A percentile compares a stretch with the other conserved stretches of the same genome.
Evolutionary conservation across 2,888 invertebrate genomes (phyloP).

Genomic region (Pseudeuparius sepicola): DNA sequence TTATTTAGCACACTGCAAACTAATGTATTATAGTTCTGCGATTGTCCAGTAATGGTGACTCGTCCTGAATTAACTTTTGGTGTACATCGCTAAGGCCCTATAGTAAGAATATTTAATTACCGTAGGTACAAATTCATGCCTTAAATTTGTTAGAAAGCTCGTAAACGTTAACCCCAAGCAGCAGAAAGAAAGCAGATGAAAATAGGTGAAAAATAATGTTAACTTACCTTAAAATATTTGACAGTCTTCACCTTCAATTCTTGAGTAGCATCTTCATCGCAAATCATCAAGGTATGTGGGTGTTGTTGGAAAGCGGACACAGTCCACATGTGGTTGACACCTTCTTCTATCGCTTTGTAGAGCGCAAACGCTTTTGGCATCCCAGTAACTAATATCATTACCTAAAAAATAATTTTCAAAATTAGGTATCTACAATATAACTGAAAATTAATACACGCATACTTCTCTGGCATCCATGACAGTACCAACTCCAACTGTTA

Average conservation of each 20-base stretch:
- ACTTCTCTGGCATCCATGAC: conserved; percentile 98
- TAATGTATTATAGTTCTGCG: conserved; percentile 37
- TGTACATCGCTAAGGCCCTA: conserved; percentile 79
- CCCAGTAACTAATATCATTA: conserved; percentile 96
- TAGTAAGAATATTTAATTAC: too few relatives aligned
- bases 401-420: conserved; percentile 41
- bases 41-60: conserved; percentile 36
- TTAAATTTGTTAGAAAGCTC: too few relatives aligned
- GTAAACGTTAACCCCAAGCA: too few relatives aligned
- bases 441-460: conserved; percentile 4
- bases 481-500: conserved; percentile 97
- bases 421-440: conserved; percentile 3
- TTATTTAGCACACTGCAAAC: too few relatives aligned
- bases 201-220: conserved; percentile 12
- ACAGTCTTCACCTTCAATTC: conserved; percentile 97
- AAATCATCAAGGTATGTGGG: conserved; percentile 82
- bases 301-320: conserved; percentile 98
- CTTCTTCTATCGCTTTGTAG: conserved; percentile 96
- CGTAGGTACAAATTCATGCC: too few relatives aligned
- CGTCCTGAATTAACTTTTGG: conserved; percentile 67
- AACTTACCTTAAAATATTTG: conserved; percentile 74
- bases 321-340: conserved; percentile 99
- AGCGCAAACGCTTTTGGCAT: conserved; percentile 93
- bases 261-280: conserved; percentile 95
- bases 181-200: conserved; percentile 8